Percentiles rank a stretch among this genome's conserved stretches.
These are phyloP conservation scores for Drosophila helvetica DNA, from an alignment of 2,888 invertebrate species.

Conservation along the genomic window DNA sequence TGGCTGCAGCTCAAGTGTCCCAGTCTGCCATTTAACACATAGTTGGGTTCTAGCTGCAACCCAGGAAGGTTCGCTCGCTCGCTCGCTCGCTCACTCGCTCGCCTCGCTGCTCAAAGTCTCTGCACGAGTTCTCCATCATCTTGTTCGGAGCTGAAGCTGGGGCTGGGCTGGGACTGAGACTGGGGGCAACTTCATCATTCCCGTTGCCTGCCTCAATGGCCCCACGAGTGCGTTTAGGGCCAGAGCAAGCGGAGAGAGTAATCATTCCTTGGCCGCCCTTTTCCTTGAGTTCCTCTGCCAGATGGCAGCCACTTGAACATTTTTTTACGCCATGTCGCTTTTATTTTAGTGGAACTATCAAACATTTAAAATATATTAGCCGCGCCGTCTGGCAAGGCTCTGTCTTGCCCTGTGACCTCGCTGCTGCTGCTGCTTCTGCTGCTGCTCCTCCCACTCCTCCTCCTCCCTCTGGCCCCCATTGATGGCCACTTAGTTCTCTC, in stretches of 20 bases:
- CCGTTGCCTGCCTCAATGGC: conserved; percentile 53
- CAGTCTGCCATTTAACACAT: conserved; percentile 79
- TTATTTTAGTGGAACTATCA: conserved; percentile 76
- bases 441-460: conserved; percentile 15
- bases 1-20: conserved; percentile 75
- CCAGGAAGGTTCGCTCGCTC: not conserved
- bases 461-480: conserved; percentile 31
- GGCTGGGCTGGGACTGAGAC: no score
- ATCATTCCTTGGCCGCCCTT: conserved; percentile 34
- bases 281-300: conserved; percentile 26
- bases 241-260: conserved; percentile 18
- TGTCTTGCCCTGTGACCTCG: conserved; percentile 3
- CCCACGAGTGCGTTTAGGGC: conserved; percentile 74
- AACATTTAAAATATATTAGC: conserved; percentile 79
- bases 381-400: conserved; percentile 38
- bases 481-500: conserved; percentile 72
- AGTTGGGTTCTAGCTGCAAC: conserved; percentile 20
- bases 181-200: conserved; percentile 64
- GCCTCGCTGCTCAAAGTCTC: not conserved
- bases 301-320: conserved; percentile 70
- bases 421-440: not conserved
- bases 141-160: conserved; percentile 32
- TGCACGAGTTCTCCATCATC: conserved; percentile 36
- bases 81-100: not conserved
- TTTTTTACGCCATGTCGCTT: conserved; percentile 68